phyloP scores from a whole-genome alignment of 2,797 vertebrate species.

The Rhynchotus rufescens region DNA sequence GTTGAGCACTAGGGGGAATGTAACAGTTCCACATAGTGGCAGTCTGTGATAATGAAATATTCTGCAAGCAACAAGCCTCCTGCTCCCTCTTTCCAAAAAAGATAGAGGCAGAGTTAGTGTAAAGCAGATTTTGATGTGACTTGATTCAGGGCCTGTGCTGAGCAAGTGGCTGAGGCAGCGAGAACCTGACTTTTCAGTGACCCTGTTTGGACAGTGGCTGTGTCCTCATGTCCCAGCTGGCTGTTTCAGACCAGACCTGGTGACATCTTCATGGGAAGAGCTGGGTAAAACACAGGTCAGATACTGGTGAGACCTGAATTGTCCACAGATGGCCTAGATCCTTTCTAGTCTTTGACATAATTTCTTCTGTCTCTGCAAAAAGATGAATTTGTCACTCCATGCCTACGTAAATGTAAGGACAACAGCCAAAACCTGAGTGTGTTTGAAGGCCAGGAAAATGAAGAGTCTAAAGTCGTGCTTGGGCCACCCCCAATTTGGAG shows the following conservation, averaged over 20 bases:
- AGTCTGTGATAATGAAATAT: background rate
- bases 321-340: background rate
- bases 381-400: background rate
- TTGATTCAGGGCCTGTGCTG: background rate
- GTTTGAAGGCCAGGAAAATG: background rate
- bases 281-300: background rate
- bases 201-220: background rate
- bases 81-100: constrained; percentile 31
- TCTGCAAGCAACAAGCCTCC: background rate
- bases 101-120: constrained; percentile 22
- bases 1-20: background rate
- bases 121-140: constrained; percentile 32
- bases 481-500: background rate
- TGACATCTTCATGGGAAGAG: background rate
- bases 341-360: background rate
- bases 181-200: background rate
- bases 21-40: background rate
- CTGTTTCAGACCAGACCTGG: background rate
- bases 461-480: background rate
- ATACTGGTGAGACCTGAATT: background rate
- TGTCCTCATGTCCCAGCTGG: background rate
- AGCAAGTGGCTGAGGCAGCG: background rate
- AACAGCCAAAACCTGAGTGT: background rate
- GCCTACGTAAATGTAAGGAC: background rate
- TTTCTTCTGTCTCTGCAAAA: background rate